Evolutionary conservation across 2,888 invertebrate species (phyloP), one percentile per base, ranked within the genome.

Genomic region (Mesorhabditis sp.): DNA sequence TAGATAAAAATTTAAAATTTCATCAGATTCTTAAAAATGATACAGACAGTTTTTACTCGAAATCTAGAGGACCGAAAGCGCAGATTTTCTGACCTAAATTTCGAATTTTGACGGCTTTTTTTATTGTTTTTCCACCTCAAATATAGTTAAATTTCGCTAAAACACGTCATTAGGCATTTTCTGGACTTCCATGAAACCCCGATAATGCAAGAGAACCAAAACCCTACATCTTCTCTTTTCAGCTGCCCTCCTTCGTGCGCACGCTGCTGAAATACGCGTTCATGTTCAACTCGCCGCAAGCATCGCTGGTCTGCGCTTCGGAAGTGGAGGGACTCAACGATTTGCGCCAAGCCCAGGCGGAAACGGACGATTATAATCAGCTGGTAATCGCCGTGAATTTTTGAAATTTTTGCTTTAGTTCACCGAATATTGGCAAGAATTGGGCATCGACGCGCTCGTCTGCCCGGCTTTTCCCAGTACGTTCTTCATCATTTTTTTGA

Each of bases 371-470:
- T 10, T 85, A 86, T 71, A 67, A 72, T 15, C 42, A 71, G 7
- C 72, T 80, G 77, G 78, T 78, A 63, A 63, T 50, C 42, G 5
- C 28, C 42, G 28, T 42, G 28, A 44, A 6, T 43, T 43, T 64
- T 7, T 61, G 61, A 64, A 41, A 44, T 4, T 65, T 5, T 62
- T 10, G 13, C 70, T 72, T 62, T 69, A 82, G 80, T 82, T 82
- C 67, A 75, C 75, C 64, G 73, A 76, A 44, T 73, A 76, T 70
- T 83, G 81, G 83, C 72, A 74, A 44, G 72, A 68, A 4, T 45
- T 77, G 5, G 73, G 72, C 5, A 73, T 87, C 45, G 87, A 87
- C 72, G 84, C 85, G 2, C 74, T 87, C 5, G 75, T 87, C 43
- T 86, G 85, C 68, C 87, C 87, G 4, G 80, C 83, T 10, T 86